Percentiles rank a stretch among this genome's conserved stretches.
phyloP scores from a whole-genome alignment of 2,113 vertebrate species.

The Notiomystis cincta region DNA sequence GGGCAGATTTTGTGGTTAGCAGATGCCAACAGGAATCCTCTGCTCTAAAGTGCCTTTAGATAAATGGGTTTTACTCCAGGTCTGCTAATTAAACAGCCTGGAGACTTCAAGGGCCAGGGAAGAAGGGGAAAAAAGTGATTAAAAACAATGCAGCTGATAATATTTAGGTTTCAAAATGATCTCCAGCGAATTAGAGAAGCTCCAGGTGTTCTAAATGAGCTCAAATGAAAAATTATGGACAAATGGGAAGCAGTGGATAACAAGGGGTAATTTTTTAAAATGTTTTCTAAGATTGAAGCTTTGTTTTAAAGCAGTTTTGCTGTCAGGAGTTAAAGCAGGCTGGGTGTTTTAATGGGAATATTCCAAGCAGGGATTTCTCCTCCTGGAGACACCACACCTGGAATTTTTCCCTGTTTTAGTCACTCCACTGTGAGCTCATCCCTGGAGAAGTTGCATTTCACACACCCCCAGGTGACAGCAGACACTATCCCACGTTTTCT shows the following conservation, averaged over 20 bases:
- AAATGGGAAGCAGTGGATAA: neutral
- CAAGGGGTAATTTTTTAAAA: rapidly evolving
- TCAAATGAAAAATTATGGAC: neutral
- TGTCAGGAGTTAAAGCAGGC: neutral
- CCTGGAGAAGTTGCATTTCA: neutral
- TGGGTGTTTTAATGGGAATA: neutral
- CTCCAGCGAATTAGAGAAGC: neutral
- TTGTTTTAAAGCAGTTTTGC: neutral
- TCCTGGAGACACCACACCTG: too few species aligned
- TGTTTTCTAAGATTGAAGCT: neutral
- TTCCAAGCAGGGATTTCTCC: neutral
- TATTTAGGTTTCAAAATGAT: neutral
- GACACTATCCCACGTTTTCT: neutral
- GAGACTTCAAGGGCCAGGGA: neutral
- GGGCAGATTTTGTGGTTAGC: neutral
- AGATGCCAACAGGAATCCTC: neutral
- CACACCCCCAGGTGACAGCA: neutral
- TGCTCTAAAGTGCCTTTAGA: neutral
- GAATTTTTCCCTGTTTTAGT: neutral
- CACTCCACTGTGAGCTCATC: neutral
- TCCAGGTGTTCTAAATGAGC: neutral
- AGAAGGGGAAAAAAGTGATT: neutral
- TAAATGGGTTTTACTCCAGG: neutral
- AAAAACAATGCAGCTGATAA: neutral
- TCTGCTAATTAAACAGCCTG: neutral